Conservation (phyloP, 2,113 vertebrate genomes). For the Fregata magnificens region DNA sequence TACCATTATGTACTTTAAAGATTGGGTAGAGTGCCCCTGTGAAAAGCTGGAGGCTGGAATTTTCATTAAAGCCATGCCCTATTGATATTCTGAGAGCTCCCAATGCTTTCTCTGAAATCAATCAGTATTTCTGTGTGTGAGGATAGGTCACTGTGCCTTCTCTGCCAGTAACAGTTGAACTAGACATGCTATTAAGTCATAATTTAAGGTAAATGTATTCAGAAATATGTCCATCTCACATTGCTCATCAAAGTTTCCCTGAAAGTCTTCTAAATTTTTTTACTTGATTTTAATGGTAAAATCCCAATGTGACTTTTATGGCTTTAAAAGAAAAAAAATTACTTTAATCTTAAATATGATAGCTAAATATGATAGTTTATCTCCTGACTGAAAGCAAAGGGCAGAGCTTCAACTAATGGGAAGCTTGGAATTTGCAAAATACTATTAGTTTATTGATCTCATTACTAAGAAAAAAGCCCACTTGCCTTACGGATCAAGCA, state of each 20-base stretch:
- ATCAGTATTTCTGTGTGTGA: neutral
- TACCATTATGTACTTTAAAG: neutral
- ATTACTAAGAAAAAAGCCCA: neutral
- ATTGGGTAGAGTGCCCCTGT: neutral
- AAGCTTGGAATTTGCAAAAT: neutral
- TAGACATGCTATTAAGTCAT: neutral
- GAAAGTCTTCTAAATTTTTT: neutral
- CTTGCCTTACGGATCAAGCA: neutral
- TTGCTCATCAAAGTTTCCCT: neutral
- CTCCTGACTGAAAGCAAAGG: neutral
- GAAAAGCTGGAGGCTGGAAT: neutral
- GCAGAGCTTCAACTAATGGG: neutral
- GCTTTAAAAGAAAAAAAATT: neutral
- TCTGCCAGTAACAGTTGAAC: neutral
- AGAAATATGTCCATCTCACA: neutral
- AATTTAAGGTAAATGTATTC: neutral
- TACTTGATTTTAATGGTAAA: neutral
- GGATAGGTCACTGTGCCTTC: neutral
- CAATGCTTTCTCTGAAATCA: neutral
- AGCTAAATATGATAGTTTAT: neutral
- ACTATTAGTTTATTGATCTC: neutral
- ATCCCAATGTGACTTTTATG: neutral
- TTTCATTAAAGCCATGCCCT: neutral
- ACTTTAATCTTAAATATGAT: neutral
- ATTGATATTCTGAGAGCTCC: neutral